Percentiles rank a stretch among this genome's conserved stretches.
Conservation (phyloP, 2,113 vertebrate genomes). For the Carlito syrichta region DNA sequence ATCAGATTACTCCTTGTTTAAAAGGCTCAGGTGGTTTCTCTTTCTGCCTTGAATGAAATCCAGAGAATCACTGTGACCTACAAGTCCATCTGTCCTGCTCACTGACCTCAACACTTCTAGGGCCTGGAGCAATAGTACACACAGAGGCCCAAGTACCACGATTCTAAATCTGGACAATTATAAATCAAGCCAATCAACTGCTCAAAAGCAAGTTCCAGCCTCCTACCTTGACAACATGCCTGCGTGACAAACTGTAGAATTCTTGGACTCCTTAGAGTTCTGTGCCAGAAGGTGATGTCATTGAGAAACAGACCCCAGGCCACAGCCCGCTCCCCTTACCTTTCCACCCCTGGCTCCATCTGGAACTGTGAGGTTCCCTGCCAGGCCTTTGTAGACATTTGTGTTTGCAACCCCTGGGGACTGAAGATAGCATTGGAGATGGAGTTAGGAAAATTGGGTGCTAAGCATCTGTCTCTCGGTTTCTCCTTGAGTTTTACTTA, state of each 20-base stretch:
- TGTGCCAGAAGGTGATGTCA: background rate
- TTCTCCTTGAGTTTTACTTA: background rate
- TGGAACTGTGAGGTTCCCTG: background rate
- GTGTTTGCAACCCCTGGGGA: too few relatives aligned
- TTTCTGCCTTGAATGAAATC: background rate
- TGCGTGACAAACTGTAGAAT: background rate
- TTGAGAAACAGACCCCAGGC: background rate
- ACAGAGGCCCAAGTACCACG: rapidly evolving
- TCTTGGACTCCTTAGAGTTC: background rate
- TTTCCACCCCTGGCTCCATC: background rate
- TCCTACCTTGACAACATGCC: background rate
- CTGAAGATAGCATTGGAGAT: background rate
- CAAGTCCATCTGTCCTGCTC: background rate
- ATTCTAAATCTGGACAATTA: background rate
- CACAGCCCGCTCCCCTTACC: background rate
- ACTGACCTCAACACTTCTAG: background rate
- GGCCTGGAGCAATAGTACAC: rapidly evolving
- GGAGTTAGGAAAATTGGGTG: background rate
- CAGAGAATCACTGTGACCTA: background rate
- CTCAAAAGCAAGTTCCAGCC: background rate
- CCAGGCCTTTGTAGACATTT: background rate
- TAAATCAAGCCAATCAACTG: background rate
- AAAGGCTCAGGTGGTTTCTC: background rate
- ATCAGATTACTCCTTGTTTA: background rate
- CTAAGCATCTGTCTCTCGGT: background rate